Evolutionary conservation across 1,140 invertebrate species (phyloP).

Genomic region (Monochamus saltuarius): DNA sequence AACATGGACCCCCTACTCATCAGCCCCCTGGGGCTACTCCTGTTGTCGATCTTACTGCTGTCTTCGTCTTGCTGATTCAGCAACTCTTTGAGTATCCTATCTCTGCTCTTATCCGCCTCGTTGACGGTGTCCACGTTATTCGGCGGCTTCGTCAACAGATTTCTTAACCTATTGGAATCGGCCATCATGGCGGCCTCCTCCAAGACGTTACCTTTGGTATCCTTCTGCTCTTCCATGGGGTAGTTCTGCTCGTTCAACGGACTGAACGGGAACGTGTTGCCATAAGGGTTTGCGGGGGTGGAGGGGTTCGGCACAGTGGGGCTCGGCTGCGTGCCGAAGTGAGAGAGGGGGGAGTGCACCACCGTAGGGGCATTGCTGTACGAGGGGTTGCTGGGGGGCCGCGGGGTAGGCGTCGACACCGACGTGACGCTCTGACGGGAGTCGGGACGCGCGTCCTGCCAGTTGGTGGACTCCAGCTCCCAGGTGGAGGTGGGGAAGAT

Average conservation of each 20-base stretch:
- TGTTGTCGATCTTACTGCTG: slow-evolving; percentile 49
- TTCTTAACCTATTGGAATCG: slow-evolving; percentile 38
- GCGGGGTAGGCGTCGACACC: slow-evolving; percentile 55
- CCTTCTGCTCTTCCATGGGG: slow-evolving; percentile 45
- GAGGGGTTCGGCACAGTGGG: slow-evolving; percentile 53
- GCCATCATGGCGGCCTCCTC: slow-evolving; percentile 42
- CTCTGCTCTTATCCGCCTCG: slow-evolving; percentile 53
- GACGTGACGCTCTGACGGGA: slow-evolving; percentile 59
- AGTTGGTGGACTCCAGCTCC: slow-evolving; percentile 53
- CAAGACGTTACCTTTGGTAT: slow-evolving; percentile 48
- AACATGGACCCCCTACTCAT: slow-evolving; percentile 42
- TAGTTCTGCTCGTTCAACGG: slow-evolving; percentile 54
- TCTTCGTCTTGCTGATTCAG: slow-evolving; percentile 83
- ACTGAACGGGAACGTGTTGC: slow-evolving; percentile 61
- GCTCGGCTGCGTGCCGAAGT: slow-evolving; percentile 53
- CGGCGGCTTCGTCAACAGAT: slow-evolving; percentile 47
- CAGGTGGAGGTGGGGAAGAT: slow-evolving; percentile 59
- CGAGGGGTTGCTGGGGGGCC: slow-evolving; percentile 54
- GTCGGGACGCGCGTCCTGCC: slow-evolving; percentile 55
- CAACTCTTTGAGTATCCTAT: slow-evolving; percentile 73
- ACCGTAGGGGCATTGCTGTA: slow-evolving; percentile 56
- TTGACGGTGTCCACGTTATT: slow-evolving; percentile 59
- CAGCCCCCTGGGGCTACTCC: slow-evolving; percentile 47
- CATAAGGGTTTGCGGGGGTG: slow-evolving; percentile 51
- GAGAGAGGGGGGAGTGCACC: slow-evolving; percentile 52